These are phyloP conservation scores for Epinephelus malabaricus DNA, from an alignment of 2,797 vertebrate species.

Conservation along the genomic window DNA sequence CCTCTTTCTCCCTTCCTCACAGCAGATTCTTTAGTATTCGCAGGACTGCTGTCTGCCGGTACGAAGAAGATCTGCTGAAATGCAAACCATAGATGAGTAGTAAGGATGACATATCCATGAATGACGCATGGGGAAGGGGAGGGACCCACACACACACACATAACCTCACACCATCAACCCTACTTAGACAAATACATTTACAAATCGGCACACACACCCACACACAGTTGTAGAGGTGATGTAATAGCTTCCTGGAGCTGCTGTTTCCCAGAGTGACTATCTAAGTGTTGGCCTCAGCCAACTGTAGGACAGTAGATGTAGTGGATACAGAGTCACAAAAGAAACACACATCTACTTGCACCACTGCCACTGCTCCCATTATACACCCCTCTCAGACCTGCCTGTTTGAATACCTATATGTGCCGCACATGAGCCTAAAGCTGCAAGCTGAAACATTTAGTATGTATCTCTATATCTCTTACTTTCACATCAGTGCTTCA, in stretches of 20 bases:
- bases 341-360: slow-evolving; percentile 16
- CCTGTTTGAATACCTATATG: background rate
- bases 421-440: background rate
- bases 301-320: slow-evolving; percentile 17
- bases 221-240: slow-evolving; percentile 52
- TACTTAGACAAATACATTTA: slow-evolving; percentile 21
- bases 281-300: slow-evolving; percentile 10
- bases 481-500: background rate
- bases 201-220: slow-evolving; percentile 16
- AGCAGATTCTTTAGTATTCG: slow-evolving; percentile 9
- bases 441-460: background rate
- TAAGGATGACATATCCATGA: slow-evolving; percentile 42
- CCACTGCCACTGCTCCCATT: slow-evolving; percentile 23
- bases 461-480: background rate
- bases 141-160: slow-evolving; percentile 17
- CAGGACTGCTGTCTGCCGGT: background rate
- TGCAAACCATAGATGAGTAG: slow-evolving; percentile 30
- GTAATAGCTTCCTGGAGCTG: slow-evolving; percentile 55
- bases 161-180: slow-evolving; percentile 9
- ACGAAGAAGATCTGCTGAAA: slow-evolving; percentile 35
- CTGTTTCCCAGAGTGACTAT: slow-evolving; percentile 44
- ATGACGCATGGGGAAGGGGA: slow-evolving; percentile 41
- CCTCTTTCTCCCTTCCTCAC: slow-evolving; percentile 19
- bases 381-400: background rate
- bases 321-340: slow-evolving; percentile 12